A percentile compares a stretch with the other conserved stretches of the same genome.
Evolutionary conservation across 2,888 invertebrate species (phyloP).

Genomic region (Hipparchia sbordonii): DNA sequence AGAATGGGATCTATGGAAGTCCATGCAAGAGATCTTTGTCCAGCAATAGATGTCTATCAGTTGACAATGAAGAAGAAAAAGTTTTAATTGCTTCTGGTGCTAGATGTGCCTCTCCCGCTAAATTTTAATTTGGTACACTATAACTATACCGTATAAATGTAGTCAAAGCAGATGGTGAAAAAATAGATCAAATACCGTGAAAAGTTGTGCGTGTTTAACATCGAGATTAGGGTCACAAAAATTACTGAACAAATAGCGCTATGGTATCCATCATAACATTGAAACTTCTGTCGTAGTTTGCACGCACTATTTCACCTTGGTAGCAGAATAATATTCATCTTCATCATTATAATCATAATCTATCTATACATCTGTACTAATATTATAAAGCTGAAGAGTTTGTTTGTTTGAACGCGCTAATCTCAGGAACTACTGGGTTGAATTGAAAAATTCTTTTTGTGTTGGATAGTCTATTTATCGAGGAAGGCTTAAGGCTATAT

Average conservation of each 20-base stretch:
- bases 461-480: too few relatives aligned
- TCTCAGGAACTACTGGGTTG: too few relatives aligned
- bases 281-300: constrained; percentile 53
- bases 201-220: constrained; percentile 7
- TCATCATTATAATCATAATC: neutral
- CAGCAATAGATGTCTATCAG: too few relatives aligned
- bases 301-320: constrained; percentile 68
- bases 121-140: neutral
- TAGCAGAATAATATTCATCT: constrained; percentile 31
- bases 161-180: neutral
- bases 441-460: too few relatives aligned
- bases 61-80: too few relatives aligned
- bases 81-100: too few relatives aligned
- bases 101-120: neutral
- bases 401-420: too few relatives aligned
- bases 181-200: neutral
- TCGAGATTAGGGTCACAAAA: constrained; percentile 24
- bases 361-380: neutral
- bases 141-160: neutral
- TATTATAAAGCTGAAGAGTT: neutral
- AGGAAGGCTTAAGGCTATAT: too few relatives aligned
- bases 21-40: too few relatives aligned
- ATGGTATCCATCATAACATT: constrained; percentile 49
- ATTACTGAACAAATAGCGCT: constrained; percentile 50
- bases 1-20: too few relatives aligned